phyloP scores from a whole-genome alignment of 2,113 vertebrate genomes.

The Benitochromis conjunctus region DNA sequence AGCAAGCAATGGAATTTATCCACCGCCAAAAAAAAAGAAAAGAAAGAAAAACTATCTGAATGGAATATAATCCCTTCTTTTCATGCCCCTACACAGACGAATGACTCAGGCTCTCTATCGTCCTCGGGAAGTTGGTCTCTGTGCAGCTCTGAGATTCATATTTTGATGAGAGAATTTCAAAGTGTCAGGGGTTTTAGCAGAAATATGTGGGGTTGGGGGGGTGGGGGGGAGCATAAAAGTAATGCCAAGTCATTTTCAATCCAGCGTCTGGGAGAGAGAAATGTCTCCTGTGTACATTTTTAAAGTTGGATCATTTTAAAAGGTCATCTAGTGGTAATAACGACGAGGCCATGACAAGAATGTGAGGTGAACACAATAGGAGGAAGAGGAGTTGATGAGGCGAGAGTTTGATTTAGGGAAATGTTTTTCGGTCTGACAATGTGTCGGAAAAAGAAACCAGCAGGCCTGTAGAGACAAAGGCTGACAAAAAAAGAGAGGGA shows the following conservation, averaged over 20 bases:
- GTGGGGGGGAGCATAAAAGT: conserved; percentile 17
- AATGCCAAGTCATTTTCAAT: conserved; percentile 37
- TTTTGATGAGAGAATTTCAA: conserved; percentile 60
- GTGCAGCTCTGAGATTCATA: conserved; percentile 52
- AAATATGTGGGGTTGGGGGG: neutral
- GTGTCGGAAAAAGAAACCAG: neutral
- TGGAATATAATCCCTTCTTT: conserved; percentile 63
- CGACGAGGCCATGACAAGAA: neutral
- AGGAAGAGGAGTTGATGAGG: neutral
- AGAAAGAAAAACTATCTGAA: conserved; percentile 23
- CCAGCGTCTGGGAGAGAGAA: neutral
- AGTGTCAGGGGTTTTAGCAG: conserved; percentile 43
- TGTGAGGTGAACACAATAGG: neutral
- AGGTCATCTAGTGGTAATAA: conserved; percentile 25
- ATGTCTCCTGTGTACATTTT: neutral
- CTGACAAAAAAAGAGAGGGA: neutral
- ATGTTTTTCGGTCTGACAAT: neutral
- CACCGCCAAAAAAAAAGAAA: neutral
- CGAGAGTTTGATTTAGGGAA: conserved; percentile 10
- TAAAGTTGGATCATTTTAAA: conserved; percentile 7
- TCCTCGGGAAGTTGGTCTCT: conserved; percentile 30
- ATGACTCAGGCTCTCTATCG: conserved; percentile 39
- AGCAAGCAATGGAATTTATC: conserved; percentile 44
- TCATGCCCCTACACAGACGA: conserved; percentile 51
- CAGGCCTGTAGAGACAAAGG: neutral